Evolutionary conservation across 2,888 invertebrate genomes (phyloP).

Genomic region (Apamea crenata): DNA sequence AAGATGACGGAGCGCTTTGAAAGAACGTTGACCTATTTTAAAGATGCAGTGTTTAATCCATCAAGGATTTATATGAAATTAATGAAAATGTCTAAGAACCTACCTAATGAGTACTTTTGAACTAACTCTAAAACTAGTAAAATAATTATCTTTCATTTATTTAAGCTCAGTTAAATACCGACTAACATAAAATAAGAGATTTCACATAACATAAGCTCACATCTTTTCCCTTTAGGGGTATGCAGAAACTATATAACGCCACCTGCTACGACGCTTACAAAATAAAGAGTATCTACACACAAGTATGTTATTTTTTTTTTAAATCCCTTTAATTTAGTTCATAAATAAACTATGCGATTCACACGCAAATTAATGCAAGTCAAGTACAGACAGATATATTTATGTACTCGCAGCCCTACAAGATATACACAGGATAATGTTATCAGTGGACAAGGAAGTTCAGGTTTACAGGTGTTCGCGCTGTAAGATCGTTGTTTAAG

Average conservation of each 20-base stretch:
- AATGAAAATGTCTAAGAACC: not conserved
- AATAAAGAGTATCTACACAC: not conserved
- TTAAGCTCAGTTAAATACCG: not conserved
- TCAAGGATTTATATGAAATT: constrained; percentile 15
- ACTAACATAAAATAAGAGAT: not conserved
- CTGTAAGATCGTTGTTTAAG: constrained; percentile 12
- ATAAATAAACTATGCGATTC: not conserved
- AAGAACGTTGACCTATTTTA: constrained; percentile 43
- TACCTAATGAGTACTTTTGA: not conserved
- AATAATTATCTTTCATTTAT: not conserved
- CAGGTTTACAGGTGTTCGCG: constrained; percentile 44
- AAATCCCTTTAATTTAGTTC: not conserved
- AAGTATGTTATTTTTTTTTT: not conserved
- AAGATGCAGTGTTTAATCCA: constrained; percentile 18
- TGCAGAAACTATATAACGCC: not conserved
- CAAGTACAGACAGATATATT: not conserved
- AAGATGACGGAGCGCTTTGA: constrained; percentile 43
- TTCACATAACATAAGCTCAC: not conserved
- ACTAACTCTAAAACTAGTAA: not conserved
- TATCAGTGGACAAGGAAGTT: constrained; percentile 57
- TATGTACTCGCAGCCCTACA: constrained; percentile 28
- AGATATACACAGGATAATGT: constrained; percentile 31
- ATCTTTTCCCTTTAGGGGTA: not conserved
- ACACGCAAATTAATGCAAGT: not conserved
- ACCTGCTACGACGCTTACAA: not conserved